These are phyloP conservation scores for Rattus rattus DNA, from an alignment of 2,113 vertebrate species.

Conservation along the genomic window DNA sequence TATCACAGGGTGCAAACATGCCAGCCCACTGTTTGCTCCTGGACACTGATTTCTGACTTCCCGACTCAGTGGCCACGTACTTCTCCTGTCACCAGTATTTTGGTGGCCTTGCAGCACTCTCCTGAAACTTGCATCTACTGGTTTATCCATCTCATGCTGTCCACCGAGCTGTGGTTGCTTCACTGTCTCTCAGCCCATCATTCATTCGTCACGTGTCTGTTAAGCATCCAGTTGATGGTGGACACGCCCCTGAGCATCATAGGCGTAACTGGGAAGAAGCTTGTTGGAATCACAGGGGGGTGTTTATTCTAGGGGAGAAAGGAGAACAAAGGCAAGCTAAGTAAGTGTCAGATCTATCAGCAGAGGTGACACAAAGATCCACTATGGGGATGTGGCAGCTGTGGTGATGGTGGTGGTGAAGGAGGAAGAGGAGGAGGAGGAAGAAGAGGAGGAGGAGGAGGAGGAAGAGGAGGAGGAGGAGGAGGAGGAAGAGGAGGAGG, in stretches of 20 bases:
- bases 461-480: no score
- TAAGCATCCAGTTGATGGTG: not conserved
- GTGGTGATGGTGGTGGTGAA: no score
- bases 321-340: not conserved
- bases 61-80: rapidly evolving
- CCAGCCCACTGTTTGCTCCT: not conserved
- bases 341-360: not conserved
- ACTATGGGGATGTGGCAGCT: rapidly evolving
- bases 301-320: not conserved
- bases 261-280: no score
- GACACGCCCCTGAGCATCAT: rapidly evolving
- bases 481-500: no score
- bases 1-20: rapidly evolving
- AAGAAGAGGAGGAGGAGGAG: no score
- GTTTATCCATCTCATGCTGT: rapidly evolving
- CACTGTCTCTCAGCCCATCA: rapidly evolving
- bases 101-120: no score
- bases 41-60: not conserved
- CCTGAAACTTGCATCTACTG: rapidly evolving
- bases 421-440: no score
- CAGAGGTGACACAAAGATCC: not conserved
- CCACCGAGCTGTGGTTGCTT: rapidly evolving
- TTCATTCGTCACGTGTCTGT: rapidly evolving
- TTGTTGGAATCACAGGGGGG: no score
- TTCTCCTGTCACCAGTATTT: rapidly evolving